These are phyloP conservation scores for Lophotis ruficrista DNA, from an alignment of 2,113 vertebrate species.

Conservation along the genomic window DNA sequence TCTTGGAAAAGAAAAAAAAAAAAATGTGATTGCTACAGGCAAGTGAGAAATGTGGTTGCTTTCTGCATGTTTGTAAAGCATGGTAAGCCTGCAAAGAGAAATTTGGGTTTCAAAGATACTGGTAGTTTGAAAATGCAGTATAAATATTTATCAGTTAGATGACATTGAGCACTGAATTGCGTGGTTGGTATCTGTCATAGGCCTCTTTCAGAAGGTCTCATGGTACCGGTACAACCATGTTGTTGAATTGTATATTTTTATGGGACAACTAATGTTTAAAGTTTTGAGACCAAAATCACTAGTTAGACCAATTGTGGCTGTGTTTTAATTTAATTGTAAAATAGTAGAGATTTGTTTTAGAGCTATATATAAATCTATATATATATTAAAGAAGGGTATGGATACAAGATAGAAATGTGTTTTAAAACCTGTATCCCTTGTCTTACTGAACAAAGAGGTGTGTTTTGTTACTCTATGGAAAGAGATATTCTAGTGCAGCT, in stretches of 20 bases:
- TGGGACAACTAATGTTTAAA: slow-evolving; percentile 69
- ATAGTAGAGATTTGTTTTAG: slow-evolving; percentile 72
- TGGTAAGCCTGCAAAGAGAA: slow-evolving; percentile 56
- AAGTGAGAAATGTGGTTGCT: slow-evolving; percentile 30
- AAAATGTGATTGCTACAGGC: slow-evolving; percentile 21
- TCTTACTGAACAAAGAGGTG: slow-evolving; percentile 1
- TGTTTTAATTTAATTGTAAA: slow-evolving; percentile 80
- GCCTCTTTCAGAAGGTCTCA: slow-evolving; percentile 41
- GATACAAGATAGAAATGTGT: slow-evolving; percentile 54
- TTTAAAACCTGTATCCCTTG: slow-evolving; percentile 36
- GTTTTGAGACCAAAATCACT: slow-evolving; percentile 76
- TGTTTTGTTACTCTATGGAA: slow-evolving; percentile 28
- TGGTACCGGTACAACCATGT: slow-evolving; percentile 46
- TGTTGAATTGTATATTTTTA: slow-evolving; percentile 73
- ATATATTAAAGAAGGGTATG: slow-evolving; percentile 68
- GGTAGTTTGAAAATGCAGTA: slow-evolving; percentile 56
- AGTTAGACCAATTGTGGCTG: slow-evolving; percentile 68
- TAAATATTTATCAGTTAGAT: slow-evolving; percentile 70
- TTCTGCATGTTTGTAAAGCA: slow-evolving; percentile 74
- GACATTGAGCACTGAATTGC: slow-evolving; percentile 75
- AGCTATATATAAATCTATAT: slow-evolving; percentile 57
- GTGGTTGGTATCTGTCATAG: slow-evolving; percentile 55
- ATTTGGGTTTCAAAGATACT: slow-evolving; percentile 25
- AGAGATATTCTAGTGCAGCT: slow-evolving; percentile 12
- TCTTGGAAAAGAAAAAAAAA: background rate